Evolutionary conservation across 2,113 vertebrate species (phyloP), one percentile per base, ranked within the genome.

Genomic region (Spilogale gracilis): DNA sequence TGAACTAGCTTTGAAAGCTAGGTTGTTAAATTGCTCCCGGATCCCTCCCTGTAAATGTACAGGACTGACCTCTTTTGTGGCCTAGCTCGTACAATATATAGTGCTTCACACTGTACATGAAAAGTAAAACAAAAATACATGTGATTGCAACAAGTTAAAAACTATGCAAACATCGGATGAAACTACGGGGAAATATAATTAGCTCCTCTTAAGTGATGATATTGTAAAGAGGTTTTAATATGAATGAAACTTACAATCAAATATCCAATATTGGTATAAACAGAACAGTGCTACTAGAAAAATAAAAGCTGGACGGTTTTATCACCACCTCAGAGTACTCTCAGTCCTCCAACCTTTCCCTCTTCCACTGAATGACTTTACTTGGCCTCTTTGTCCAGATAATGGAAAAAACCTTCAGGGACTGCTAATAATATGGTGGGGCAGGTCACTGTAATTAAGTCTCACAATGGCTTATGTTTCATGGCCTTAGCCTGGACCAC

Each of bases 231-330:
- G 2, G 13, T 60, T 93, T 85, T 85, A 91, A 96, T 82, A n/a
- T 13, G 93, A 95, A 95, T 27, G 88, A 78, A 93, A 76, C 8
- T 48, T 91, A 27, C 16, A 90, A 96, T 85, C 69, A 71, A 71
- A 88, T 65, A 48, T 69, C 48, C 45, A 65, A 18, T 50, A 20
- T 3, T 80, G n/a, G 12, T 30, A 79, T 27, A n/a, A 90, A 86
- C 50, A 73, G 18, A 58, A 90, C 12, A 56, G 2, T 17, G 17
- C 45, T 56, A 50, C 32, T 65, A 80, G 58, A 67, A 94, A 94
- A 90, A 54, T 27, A 79, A 74, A 25, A 78, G 50, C 9, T 20
- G 67, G 23, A 25, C 48, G 69, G 30, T 74, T 79, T 69, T 61
- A 45, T 63, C 25, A 52, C 1, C 61, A 90, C 30, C n/a, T n/a